Conservation (phyloP, 2,113 vertebrate species). For the Chloebia gouldiae region DNA sequence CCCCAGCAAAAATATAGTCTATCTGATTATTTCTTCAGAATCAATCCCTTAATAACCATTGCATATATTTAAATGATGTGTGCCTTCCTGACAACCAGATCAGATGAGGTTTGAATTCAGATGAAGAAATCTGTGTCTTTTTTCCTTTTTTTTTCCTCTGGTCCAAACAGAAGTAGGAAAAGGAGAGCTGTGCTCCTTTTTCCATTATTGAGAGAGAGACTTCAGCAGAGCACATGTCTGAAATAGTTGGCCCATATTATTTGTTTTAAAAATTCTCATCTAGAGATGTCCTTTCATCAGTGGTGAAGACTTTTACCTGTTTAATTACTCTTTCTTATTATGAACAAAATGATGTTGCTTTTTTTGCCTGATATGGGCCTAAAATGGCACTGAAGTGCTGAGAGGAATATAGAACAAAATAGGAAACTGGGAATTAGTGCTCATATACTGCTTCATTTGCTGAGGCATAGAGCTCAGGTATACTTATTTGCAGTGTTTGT, state of each 20-base stretch:
- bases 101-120: background rate
- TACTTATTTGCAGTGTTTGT: background rate
- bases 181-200: background rate
- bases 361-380: background rate
- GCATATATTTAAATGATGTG: background rate
- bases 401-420: background rate
- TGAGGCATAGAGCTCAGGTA: background rate
- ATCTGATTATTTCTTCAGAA: slow-evolving; percentile 42
- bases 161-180: background rate
- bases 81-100: background rate
- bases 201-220: background rate
- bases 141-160: background rate
- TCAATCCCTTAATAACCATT: background rate
- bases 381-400: background rate
- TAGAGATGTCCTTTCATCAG: background rate
- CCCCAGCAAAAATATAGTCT: background rate
- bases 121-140: background rate
- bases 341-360: background rate
- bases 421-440: background rate
- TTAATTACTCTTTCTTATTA: background rate
- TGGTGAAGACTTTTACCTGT: background rate
- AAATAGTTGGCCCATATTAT: background rate
- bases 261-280: background rate
- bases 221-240: background rate
- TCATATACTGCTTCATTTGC: background rate